These are phyloP conservation scores for Ophion ellenae DNA, from an alignment of 2,888 invertebrate genomes.

Conservation along the genomic window DNA sequence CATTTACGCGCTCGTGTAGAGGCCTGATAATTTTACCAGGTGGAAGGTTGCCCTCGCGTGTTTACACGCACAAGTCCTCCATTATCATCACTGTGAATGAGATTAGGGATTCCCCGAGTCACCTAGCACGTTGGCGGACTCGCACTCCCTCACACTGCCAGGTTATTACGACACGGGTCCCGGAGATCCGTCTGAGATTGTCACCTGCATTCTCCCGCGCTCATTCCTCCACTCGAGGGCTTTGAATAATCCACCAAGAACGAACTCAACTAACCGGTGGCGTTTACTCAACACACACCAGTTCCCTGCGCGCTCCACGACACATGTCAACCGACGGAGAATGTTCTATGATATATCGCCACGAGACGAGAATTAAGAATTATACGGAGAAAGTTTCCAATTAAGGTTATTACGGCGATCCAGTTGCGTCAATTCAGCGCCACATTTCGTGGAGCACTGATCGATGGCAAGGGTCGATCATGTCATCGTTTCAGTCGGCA, in stretches of 20 bases:
- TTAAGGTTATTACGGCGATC: conserved; percentile 40
- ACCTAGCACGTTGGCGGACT: conserved; percentile 37
- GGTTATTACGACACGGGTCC: conserved; percentile 37
- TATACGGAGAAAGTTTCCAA: conserved; percentile 60
- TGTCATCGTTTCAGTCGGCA: background rate
- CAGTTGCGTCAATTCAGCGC: conserved; percentile 5
- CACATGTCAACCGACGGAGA: conserved; percentile 12
- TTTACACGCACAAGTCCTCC: conserved; percentile 67
- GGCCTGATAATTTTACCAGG: conserved; percentile 65
- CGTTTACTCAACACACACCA: conserved; percentile 10
- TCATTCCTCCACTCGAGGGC: conserved; percentile 16
- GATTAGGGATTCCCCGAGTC: conserved; percentile 66
- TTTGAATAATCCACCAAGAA: conserved; percentile 58
- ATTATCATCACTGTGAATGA: conserved; percentile 67
- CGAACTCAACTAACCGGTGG: conserved; percentile 52
- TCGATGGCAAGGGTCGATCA: background rate
- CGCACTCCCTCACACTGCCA: background rate
- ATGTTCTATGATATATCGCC: conserved; percentile 40
- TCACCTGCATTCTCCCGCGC: conserved; percentile 58
- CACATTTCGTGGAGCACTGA: background rate
- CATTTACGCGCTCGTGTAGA: conserved; percentile 57
- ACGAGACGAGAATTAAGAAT: conserved; percentile 50
- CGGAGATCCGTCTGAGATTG: conserved; percentile 40
- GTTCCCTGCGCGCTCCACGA: background rate
- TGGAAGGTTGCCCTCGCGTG: conserved; percentile 57